Evolutionary conservation across 2,888 invertebrate species (phyloP).

Genomic region (Pheosia tremula): DNA sequence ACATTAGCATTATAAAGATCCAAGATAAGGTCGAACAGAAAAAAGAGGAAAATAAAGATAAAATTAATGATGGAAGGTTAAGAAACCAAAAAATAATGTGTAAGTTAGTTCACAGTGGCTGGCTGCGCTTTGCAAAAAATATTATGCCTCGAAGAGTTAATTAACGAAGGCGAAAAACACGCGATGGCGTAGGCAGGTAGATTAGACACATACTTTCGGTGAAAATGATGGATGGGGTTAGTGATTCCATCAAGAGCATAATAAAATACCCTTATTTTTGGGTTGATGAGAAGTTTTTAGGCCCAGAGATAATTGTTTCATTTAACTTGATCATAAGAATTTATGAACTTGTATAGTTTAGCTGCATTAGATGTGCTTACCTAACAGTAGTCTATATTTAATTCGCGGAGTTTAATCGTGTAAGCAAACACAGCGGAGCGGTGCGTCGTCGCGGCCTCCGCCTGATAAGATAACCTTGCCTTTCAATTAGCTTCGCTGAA

Average conservation of each 20-base stretch:
- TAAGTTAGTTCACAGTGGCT: slow-evolving; percentile 21
- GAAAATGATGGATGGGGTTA: neutral
- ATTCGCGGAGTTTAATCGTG: slow-evolving; percentile 53
- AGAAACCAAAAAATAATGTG: slow-evolving; percentile 14
- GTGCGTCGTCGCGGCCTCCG: slow-evolving; percentile 62
- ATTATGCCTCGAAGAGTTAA: neutral
- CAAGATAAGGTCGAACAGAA: slow-evolving; percentile 21
- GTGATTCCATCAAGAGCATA: neutral
- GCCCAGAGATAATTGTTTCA: neutral
- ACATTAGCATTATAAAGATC: slow-evolving; percentile 31
- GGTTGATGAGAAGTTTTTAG: neutral
- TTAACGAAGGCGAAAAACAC: slow-evolving; percentile 5
- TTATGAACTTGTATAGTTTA: slow-evolving; percentile 7
- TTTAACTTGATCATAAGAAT: neutral
- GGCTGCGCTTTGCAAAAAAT: slow-evolving; percentile 22
- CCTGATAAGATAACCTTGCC: slow-evolving; percentile 83
- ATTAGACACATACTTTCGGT: neutral
- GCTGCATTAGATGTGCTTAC: slow-evolving; percentile 15
- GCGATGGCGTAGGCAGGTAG: neutral
- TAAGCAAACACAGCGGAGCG: slow-evolving; percentile 42
- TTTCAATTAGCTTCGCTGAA: slow-evolving; percentile 76
- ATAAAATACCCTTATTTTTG: neutral
- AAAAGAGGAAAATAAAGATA: slow-evolving; percentile 9
- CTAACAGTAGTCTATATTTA: slow-evolving; percentile 27
- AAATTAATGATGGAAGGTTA: slow-evolving; percentile 19